A percentile compares a stretch with the other conserved stretches of the same genome.
These are phyloP conservation scores for Scaptodrosophila latifasciaeformis DNA, from an alignment of 2,888 invertebrate species.

Conservation along the genomic window DNA sequence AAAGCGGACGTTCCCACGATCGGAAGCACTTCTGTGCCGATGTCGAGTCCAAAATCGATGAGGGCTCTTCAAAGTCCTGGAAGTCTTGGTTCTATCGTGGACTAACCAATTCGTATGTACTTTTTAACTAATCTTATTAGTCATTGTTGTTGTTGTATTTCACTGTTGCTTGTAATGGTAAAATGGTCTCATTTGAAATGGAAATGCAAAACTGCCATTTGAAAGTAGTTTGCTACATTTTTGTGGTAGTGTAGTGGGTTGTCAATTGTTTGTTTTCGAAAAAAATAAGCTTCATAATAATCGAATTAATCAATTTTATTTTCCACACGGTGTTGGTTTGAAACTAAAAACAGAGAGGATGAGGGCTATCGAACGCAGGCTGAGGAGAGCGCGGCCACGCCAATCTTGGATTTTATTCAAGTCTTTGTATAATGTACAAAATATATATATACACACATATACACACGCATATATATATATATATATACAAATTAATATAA, in stretches of 20 bases:
- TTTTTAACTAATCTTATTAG: not conserved
- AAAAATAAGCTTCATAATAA: slow-evolving; percentile 2
- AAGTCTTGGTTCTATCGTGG: slow-evolving; percentile 91
- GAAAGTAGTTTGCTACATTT: slow-evolving; percentile 4
- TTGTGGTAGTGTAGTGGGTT: no score
- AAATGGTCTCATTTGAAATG: slow-evolving; percentile 13
- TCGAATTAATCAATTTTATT: slow-evolving; percentile 23
- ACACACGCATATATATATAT: not conserved
- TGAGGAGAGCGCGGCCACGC: slow-evolving; percentile 18
- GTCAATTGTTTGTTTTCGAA: not conserved
- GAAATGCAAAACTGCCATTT: no score
- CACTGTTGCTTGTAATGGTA: slow-evolving; percentile 7
- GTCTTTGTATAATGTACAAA: slow-evolving; percentile 37
- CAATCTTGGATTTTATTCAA: slow-evolving; percentile 21
- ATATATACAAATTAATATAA: slow-evolving; percentile 11
- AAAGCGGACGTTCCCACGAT: slow-evolving; percentile 91
- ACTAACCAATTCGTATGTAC: slow-evolving; percentile 89
- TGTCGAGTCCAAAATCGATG: slow-evolving; percentile 89
- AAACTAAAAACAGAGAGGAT: slow-evolving; percentile 14
- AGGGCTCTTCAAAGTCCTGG: slow-evolving; percentile 85
- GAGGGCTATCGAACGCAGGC: slow-evolving; percentile 11
- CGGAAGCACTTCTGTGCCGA: slow-evolving; percentile 87
- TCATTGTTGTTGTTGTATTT: slow-evolving; percentile 10
- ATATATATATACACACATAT: slow-evolving; percentile 19
- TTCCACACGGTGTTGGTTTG: slow-evolving; percentile 34